Evolutionary conservation across 2,888 invertebrate species (phyloP), one percentile per base, ranked within the genome.

Genomic region (Heliconius ethilla): DNA sequence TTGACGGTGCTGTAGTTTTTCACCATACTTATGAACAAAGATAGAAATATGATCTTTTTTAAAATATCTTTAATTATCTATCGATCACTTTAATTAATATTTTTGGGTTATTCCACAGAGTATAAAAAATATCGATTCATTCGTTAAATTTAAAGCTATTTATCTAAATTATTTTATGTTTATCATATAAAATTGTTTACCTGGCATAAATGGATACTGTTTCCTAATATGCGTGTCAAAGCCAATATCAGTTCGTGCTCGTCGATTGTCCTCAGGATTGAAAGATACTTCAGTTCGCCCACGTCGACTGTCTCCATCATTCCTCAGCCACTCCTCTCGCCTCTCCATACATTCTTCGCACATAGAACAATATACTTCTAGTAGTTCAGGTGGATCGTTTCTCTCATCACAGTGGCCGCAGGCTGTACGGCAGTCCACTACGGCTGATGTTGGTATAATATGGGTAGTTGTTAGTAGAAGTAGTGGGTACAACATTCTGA

Each of bases 351-450:
- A 93, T 82, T 93, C 92, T 22, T 86, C 82, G 82, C 93, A 93
- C 93, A 93, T 92, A 33, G 90, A 86, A 82, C 93, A 93, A 87
- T 92, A 89, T 37, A 92, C 89, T 77, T 91, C 89, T 70, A 91
- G 76, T n/a, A 90, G 75, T 0, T 84, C 82, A 0, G 84, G 80
- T 18, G 84, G 83, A 22, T 85, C 87, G 7, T 74, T 67, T 29
- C 70, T 81, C 59, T 84, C 83, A 59, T 82, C 82, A 82, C 92
- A 92, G n/a, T 83, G 84, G 25, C 82, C 83, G 83, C 92, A 92
- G 0, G 92, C 89, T 3, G 84, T 83, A 63, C 86, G 83, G 81
- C 92, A 92, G 86, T 89, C 87, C 70, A 92, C 84, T 75, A 83
- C 65, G 0, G 81, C 81, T 0, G 75, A 29, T 10, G 78, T 33